Percentiles rank a stretch among this genome's conserved stretches.
These are phyloP conservation scores for Aethina tumida DNA, from an alignment of 1,140 invertebrate species.

Conservation along the genomic window DNA sequence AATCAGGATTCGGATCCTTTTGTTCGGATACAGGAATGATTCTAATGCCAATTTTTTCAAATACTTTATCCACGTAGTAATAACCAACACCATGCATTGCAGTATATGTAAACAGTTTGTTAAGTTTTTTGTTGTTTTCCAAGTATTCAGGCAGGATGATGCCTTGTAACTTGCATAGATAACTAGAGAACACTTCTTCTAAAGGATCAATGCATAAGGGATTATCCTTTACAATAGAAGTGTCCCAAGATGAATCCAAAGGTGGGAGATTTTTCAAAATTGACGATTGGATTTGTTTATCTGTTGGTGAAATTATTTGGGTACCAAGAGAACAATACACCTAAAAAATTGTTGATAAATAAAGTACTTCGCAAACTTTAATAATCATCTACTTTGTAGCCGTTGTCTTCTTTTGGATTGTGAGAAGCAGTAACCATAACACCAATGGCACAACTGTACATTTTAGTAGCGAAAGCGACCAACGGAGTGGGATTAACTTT, in stretches of 20 bases:
- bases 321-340: constrained; percentile 92
- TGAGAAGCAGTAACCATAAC: constrained; percentile 98
- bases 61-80: constrained; percentile 64
- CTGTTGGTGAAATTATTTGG: constrained; percentile 92
- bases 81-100: constrained; percentile 98
- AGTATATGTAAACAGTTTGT: constrained; percentile 77
- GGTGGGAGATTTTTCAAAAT: constrained; percentile 76
- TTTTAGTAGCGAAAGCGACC: constrained; percentile 71
- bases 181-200: constrained; percentile 50
- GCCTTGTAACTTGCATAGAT: constrained; percentile 51
- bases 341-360: constrained; percentile 20
- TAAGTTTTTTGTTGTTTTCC: constrained; percentile 48
- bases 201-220: constrained; percentile 45
- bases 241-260: constrained; percentile 56
- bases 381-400: constrained; percentile 80
- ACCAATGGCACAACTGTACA: constrained; percentile 64
- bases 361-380: not conserved
- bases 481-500: constrained; percentile 85
- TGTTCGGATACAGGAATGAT: constrained; percentile 76
- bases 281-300: constrained; percentile 72
- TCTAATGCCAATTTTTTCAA: constrained; percentile 65
- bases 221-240: constrained; percentile 33
- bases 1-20: constrained; percentile 88
- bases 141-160: constrained; percentile 41
- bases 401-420: constrained; percentile 98